Evolutionary conservation across 1,140 invertebrate species (phyloP).

Genomic region (Macrotrachela quadricornifera): DNA sequence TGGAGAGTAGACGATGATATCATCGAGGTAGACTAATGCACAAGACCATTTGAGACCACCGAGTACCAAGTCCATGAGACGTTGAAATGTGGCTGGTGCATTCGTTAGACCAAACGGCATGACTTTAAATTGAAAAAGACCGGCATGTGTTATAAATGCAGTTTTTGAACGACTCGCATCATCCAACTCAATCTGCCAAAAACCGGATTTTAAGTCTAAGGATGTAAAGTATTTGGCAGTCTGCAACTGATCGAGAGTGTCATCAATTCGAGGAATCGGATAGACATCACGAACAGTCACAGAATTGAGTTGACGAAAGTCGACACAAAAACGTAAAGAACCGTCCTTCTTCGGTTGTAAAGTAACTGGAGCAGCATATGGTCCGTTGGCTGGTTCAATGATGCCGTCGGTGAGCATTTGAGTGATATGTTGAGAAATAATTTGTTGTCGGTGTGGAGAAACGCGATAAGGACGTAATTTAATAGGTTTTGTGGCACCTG

Average conservation of each 20-base stretch:
- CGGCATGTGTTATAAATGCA: conserved; percentile 2
- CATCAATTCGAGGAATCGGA: conserved; percentile 7
- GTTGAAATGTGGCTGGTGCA: conserved; percentile 8
- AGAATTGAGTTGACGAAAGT: background rate
- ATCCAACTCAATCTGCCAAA: background rate
- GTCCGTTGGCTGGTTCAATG: background rate
- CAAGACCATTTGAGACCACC: background rate
- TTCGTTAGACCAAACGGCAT: conserved; percentile 12
- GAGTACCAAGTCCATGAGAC: conserved; percentile 9
- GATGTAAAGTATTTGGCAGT: background rate
- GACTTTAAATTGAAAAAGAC: conserved; percentile 5
- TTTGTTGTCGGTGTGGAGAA: too few relatives aligned
- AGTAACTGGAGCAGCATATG: background rate
- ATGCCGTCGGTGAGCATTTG: background rate
- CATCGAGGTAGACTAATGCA: conserved; percentile 29
- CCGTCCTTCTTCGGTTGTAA: background rate
- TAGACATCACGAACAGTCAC: background rate
- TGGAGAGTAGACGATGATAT: conserved; percentile 27
- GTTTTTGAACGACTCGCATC: conserved; percentile 4
- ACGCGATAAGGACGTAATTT: too few relatives aligned
- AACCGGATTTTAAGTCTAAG: conserved; percentile 1
- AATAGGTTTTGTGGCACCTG: too few relatives aligned
- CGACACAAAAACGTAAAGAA: background rate
- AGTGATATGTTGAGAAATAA: too few relatives aligned
- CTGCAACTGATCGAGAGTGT: background rate